Conservation (phyloP, 1,140 invertebrate genomes). For the Drosophila azteca region DNA sequence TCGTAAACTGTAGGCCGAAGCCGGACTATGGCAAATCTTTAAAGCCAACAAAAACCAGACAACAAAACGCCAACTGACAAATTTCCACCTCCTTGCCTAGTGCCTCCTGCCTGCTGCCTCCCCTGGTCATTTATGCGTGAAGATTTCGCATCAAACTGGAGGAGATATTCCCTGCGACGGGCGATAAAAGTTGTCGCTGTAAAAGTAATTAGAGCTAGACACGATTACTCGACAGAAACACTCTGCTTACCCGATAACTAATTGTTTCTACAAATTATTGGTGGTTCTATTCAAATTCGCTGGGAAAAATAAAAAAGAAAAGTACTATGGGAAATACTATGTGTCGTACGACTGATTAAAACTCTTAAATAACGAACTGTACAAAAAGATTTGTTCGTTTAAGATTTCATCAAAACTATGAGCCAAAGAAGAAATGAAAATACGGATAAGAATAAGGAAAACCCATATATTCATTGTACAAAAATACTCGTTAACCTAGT, state of each 20-base stretch:
- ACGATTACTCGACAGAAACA: conserved; percentile 41
- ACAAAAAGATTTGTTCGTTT: too few species aligned
- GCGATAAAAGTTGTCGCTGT: conserved; percentile 57
- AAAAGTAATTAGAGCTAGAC: conserved; percentile 55
- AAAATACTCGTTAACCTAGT: too few species aligned
- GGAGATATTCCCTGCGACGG: conserved; percentile 47
- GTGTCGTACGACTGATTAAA: too few species aligned
- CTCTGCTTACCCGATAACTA: conserved; percentile 41
- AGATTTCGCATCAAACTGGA: conserved; percentile 47
- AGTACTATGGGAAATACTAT: too few species aligned
- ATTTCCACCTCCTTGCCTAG: conserved; percentile 24
- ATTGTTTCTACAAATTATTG: conserved; percentile 24
- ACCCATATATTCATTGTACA: too few species aligned
- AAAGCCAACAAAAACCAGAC: conserved; percentile 18
- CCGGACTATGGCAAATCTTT: conserved; percentile 28
- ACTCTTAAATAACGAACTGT: too few species aligned
- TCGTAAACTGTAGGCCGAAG: conserved; percentile 27
- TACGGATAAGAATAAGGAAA: too few species aligned
- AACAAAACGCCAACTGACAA: conserved; percentile 45
- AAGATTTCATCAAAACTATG: too few species aligned
- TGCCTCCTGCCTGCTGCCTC: neutral
- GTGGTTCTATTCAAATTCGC: neutral
- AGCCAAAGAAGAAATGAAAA: too few species aligned
- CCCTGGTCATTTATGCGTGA: conserved; percentile 51
- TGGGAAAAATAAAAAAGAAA: too few species aligned